Percentiles rank a stretch among this genome's conserved stretches.
Evolutionary conservation across 2,888 invertebrate species (phyloP).

Genomic region (Epistrophe grossulariae): DNA sequence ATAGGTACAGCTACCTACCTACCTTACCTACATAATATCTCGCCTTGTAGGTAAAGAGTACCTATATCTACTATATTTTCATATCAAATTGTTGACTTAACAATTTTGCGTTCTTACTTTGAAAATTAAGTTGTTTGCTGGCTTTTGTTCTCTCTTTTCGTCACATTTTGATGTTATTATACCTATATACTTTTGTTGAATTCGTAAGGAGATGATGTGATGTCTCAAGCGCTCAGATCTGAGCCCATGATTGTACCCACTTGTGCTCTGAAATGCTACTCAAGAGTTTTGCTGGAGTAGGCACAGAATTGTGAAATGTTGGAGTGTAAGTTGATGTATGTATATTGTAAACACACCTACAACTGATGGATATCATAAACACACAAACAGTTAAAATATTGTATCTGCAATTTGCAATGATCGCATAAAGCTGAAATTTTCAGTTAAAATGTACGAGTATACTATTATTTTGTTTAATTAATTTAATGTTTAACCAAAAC

Average conservation of each 20-base stretch:
- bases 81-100: constrained; percentile 71
- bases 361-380: background rate
- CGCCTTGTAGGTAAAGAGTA: background rate
- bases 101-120: constrained; percentile 67
- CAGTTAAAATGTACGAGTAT: too few species aligned
- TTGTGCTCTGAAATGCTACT: constrained; percentile 48
- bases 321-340: constrained; percentile 10
- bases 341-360: background rate
- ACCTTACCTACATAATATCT: background rate
- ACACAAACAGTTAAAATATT: background rate
- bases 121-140: constrained; percentile 72
- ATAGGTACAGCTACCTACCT: background rate
- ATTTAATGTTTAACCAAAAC: too few species aligned
- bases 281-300: constrained; percentile 27
- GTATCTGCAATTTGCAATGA: background rate
- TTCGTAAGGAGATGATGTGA: constrained; percentile 54
- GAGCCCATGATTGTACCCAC: constrained; percentile 47
- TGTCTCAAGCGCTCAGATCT: constrained; percentile 28
- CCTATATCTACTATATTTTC: constrained; percentile 34
- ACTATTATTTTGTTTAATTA: too few species aligned
- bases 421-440: background rate
- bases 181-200: constrained; percentile 44
- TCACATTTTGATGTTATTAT: constrained; percentile 25
- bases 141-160: constrained; percentile 61
- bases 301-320: constrained; percentile 28